phyloP scores from a whole-genome alignment of 2,888 invertebrate genomes.

The Pocota personata region DNA sequence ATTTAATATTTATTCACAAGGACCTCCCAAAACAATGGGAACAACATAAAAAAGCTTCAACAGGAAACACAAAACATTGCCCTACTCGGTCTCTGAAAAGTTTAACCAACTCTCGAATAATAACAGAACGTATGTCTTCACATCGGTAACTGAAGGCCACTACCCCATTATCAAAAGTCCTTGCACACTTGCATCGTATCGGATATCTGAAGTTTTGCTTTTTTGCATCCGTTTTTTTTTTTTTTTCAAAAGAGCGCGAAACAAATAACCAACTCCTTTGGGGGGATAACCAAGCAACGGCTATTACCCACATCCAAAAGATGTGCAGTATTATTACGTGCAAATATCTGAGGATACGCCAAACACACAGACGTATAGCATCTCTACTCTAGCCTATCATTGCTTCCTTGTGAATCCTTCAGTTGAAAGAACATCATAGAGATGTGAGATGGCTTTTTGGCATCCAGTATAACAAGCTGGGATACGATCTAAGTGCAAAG shows the following conservation, averaged over 20 bases:
- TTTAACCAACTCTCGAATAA: constrained; percentile 24
- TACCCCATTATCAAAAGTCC: background rate
- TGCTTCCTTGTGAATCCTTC: constrained; percentile 37
- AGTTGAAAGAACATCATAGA: constrained; percentile 10
- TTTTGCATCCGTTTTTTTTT: background rate
- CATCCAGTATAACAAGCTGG: constrained; percentile 7
- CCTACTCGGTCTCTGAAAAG: constrained; percentile 11
- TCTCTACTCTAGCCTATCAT: constrained; percentile 34
- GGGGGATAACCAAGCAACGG: background rate
- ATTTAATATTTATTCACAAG: background rate
- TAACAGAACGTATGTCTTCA: constrained; percentile 36
- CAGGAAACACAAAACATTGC: constrained; percentile 10
- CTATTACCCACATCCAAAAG: background rate
- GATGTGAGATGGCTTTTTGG: constrained; percentile 40
- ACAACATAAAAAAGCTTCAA: background rate
- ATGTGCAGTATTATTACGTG: constrained; percentile 20
- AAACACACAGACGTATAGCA: constrained; percentile 1
- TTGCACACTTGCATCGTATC: constrained; percentile 1
- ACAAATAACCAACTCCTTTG: constrained; percentile 30
- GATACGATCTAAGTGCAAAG: constrained; percentile 3
- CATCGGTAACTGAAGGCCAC: constrained; percentile 16
- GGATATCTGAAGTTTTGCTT: constrained; percentile 16
- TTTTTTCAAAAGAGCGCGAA: background rate
- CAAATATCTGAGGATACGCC: constrained; percentile 3
- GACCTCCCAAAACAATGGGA: background rate